phyloP scores from a whole-genome alignment of 2,113 vertebrate species.

The Cettia cetti region DNA sequence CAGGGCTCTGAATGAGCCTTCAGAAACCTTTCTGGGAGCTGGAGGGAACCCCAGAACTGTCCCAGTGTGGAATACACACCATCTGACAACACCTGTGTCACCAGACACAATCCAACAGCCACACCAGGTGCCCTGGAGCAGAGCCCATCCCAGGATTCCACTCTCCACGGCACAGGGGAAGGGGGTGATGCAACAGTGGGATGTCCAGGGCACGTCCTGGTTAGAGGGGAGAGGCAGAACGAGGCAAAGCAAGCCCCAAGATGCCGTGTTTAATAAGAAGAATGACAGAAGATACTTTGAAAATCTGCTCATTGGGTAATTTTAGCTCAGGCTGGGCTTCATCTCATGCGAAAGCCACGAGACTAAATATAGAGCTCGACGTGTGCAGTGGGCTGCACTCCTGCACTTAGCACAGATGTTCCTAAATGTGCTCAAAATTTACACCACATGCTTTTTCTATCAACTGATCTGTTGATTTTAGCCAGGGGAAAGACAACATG shows the following conservation, averaged over 20 bases:
- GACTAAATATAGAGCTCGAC: constrained; percentile 11
- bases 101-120: accelerated
- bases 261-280: constrained; percentile 17
- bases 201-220: neutral
- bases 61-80: neutral
- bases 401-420: neutral
- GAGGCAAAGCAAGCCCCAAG: neutral
- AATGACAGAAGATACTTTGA: constrained; percentile 34
- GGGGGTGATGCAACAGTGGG: accelerated
- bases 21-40: neutral
- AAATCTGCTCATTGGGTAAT: constrained; percentile 26
- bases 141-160: accelerated
- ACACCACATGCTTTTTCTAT: neutral
- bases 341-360: neutral
- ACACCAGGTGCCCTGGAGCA: neutral
- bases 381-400: neutral
- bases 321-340: constrained; percentile 39
- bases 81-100: neutral
- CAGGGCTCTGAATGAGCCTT: neutral
- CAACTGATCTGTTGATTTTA: neutral
- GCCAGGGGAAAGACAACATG: neutral
- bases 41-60: neutral
- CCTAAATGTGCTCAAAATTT: neutral
- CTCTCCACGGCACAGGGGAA: accelerated
- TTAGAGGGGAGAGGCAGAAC: neutral